A percentile compares a stretch with the other conserved stretches of the same genome.
Evolutionary conservation across 2,113 vertebrate genomes (phyloP).

Genomic region (Nesogale talazaci): DNA sequence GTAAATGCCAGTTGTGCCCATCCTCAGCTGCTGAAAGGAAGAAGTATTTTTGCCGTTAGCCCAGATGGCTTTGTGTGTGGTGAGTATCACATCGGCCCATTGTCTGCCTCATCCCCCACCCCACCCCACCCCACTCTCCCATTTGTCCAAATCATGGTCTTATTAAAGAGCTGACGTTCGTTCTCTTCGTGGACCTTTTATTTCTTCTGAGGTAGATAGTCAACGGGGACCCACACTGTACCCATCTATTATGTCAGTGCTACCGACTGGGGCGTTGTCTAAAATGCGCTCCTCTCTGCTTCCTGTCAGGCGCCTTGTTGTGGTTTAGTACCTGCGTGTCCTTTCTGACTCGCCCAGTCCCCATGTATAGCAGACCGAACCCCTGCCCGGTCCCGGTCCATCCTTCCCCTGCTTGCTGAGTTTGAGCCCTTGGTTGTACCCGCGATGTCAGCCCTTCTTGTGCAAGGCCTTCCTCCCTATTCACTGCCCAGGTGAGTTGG

Average conservation of each 20-base stretch:
- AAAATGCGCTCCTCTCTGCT: not conserved
- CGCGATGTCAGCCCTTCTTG: too few relatives aligned
- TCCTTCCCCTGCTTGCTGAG: too few relatives aligned
- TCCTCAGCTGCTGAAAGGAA: slow-evolving; percentile 95
- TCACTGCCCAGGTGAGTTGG: not conserved
- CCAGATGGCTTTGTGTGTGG: slow-evolving; percentile 96
- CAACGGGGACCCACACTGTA: not conserved
- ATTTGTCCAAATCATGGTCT: slow-evolving; percentile 39
- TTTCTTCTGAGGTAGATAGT: slow-evolving; percentile 48
- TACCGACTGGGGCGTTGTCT: slow-evolving; percentile 29
- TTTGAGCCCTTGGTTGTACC: too few relatives aligned
- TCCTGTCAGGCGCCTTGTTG: not conserved
- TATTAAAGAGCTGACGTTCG: slow-evolving; percentile 16
- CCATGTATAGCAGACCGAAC: too few relatives aligned
- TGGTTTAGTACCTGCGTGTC: too few relatives aligned
- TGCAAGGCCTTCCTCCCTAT: too few relatives aligned
- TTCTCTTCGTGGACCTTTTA: slow-evolving; percentile 29
- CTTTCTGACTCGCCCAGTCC: too few relatives aligned
- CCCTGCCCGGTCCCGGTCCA: too few relatives aligned
- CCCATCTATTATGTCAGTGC: slow-evolving; percentile 37
- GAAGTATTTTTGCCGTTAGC: slow-evolving; percentile 92
- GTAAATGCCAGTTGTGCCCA: slow-evolving; percentile 97
- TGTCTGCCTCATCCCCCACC: not conserved
- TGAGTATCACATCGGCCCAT: slow-evolving; percentile 84
- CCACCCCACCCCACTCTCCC: not conserved